phyloP scores from a whole-genome alignment of 1,140 invertebrate genomes.

The Drosophila erecta region DNA sequence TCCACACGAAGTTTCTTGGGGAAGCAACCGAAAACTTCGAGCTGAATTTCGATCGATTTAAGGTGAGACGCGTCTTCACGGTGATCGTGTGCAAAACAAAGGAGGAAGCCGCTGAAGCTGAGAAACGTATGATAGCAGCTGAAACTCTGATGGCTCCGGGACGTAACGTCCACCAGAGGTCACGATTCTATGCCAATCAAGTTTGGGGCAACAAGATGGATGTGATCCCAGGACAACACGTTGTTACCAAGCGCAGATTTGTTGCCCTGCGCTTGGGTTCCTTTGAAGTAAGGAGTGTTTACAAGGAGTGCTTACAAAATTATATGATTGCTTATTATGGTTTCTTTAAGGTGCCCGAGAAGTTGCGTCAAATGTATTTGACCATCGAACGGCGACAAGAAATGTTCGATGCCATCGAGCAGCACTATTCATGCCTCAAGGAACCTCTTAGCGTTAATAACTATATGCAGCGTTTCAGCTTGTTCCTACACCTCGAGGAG shows the following conservation, averaged over 20 bases:
- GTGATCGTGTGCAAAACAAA: conserved; percentile 39
- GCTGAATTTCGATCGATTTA: conserved; percentile 86
- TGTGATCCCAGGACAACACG: conserved; percentile 86
- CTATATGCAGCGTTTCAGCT: conserved; percentile 89
- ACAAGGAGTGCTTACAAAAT: too few species aligned
- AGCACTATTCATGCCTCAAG: conserved; percentile 85
- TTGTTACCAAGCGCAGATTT: conserved; percentile 84
- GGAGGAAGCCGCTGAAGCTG: conserved; percentile 16
- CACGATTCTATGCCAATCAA: conserved; percentile 67
- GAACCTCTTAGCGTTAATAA: conserved; percentile 85
- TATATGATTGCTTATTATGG: not conserved
- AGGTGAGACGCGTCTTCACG: conserved; percentile 28
- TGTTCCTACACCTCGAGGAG: conserved; percentile 92
- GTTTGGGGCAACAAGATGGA: conserved; percentile 65
- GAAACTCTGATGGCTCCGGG: conserved; percentile 20
- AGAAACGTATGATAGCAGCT: conserved; percentile 36
- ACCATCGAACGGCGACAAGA: conserved; percentile 82
- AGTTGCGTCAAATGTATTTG: conserved; percentile 85
- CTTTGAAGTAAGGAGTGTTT: conserved; percentile 84
- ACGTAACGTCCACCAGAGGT: conserved; percentile 36
- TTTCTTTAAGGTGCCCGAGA: conserved; percentile 86
- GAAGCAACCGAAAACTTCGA: conserved; percentile 86
- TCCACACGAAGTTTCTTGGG: conserved; percentile 86
- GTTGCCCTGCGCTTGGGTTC: conserved; percentile 84
- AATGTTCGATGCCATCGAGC: conserved; percentile 75